phyloP scores from a whole-genome alignment of 1,140 invertebrate genomes.

The Calephelis nemesis region DNA sequence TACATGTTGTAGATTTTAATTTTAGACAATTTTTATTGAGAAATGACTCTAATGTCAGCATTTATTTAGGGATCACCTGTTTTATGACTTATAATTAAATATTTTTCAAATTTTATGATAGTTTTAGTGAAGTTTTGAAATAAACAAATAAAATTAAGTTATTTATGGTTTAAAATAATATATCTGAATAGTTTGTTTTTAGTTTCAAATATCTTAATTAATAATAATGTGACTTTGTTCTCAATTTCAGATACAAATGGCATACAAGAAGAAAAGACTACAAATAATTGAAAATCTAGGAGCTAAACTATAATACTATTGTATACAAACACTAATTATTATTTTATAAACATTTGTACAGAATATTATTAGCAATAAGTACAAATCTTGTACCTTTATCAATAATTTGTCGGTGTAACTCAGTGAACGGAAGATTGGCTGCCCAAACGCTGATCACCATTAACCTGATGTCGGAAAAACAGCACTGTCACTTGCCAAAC shows the following conservation, averaged over 20 bases:
- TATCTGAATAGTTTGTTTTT: not conserved
- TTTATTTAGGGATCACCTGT: not conserved
- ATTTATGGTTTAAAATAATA: not conserved
- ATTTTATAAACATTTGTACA: conserved; percentile 16
- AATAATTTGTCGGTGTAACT: not conserved
- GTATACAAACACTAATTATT: conserved; percentile 9
- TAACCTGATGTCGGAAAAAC: conserved; percentile 72
- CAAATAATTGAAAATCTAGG: conserved; percentile 4
- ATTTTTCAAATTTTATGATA: not conserved
- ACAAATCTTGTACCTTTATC: conserved; percentile 1
- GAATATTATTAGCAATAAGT: conserved; percentile 2
- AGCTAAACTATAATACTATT: conserved; percentile 7
- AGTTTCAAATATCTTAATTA: not conserved
- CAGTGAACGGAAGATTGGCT: not conserved
- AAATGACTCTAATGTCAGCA: conserved; percentile 8
- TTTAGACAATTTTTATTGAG: conserved; percentile 40
- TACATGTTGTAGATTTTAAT: conserved; percentile 47
- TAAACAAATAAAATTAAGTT: not conserved
- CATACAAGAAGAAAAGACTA: conserved; percentile 1
- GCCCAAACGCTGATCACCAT: conserved; percentile 43
- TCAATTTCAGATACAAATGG: conserved; percentile 23
- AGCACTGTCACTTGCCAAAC: conserved; percentile 58
- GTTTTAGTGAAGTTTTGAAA: not conserved
- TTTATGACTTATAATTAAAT: not conserved
- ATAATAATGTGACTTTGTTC: not conserved